phyloP scores from a whole-genome alignment of 2,797 vertebrate species.

The Paguma larvata region DNA sequence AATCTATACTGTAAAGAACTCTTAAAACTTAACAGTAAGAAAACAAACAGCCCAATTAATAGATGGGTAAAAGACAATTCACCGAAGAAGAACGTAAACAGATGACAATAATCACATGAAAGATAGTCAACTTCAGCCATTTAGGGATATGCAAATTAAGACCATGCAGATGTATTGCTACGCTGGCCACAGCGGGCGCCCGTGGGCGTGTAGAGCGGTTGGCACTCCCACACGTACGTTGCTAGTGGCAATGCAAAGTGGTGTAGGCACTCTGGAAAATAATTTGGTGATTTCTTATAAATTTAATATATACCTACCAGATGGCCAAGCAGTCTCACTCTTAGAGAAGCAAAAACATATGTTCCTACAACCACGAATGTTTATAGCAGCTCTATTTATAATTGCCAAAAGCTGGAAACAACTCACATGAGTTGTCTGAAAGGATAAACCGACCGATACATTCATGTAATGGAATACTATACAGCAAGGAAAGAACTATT shows the following conservation, averaged over 20 bases:
- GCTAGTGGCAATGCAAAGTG: not conserved
- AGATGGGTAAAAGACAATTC: not conserved
- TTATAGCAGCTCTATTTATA: not conserved
- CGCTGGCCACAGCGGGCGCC: not conserved
- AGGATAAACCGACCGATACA: not conserved
- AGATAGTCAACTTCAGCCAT: not conserved
- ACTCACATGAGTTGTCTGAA: not conserved
- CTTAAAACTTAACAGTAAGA: slow-evolving; percentile 23
- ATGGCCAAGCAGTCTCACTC: not conserved
- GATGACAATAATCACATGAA: not conserved
- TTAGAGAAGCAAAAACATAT: not conserved
- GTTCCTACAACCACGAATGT: not conserved
- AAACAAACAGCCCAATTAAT: slow-evolving; percentile 15
- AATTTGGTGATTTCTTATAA: not conserved
- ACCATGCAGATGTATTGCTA: not conserved
- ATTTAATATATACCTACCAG: not conserved
- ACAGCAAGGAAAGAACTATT: not conserved
- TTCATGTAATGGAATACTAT: not conserved
- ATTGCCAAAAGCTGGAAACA: not conserved
- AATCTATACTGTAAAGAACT: slow-evolving; percentile 37
- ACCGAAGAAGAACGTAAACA: not conserved
- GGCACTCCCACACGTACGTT: not conserved
- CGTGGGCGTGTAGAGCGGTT: not conserved
- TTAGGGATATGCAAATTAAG: not conserved
- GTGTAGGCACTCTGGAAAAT: not conserved